A percentile compares a stretch with the other conserved stretches of the same genome.
These are phyloP conservation scores for Oreortyx pictus DNA, from an alignment of 2,797 vertebrate species.

Conservation along the genomic window DNA sequence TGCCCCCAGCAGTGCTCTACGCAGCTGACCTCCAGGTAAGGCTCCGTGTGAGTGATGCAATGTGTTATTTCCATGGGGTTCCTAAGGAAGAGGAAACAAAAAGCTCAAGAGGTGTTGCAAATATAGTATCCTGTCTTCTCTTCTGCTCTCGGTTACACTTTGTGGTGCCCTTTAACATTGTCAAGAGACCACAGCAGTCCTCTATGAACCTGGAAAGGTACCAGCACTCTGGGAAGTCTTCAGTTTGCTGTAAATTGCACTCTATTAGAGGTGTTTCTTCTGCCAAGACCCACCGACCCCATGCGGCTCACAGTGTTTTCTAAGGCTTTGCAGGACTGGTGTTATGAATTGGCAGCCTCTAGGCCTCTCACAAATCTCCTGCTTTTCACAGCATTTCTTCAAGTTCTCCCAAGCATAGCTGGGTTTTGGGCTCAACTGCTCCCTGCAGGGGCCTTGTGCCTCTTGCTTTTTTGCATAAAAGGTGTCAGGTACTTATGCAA, in stretches of 20 bases:
- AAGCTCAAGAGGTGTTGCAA: background rate
- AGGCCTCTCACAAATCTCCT: background rate
- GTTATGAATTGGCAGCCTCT: background rate
- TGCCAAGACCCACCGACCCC: conserved; percentile 9
- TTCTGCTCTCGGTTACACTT: background rate
- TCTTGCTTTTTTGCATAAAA: background rate
- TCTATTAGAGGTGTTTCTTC: background rate
- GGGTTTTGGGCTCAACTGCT: background rate
- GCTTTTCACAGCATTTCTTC: background rate
- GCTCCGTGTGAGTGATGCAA: accelerated
- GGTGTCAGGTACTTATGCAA: background rate
- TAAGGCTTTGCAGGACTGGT: background rate
- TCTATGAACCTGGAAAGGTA: conserved; percentile 16
- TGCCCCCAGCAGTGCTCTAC: accelerated
- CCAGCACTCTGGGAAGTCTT: background rate
- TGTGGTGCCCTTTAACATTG: background rate
- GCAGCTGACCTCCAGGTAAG: accelerated
- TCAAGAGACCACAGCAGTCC: background rate
- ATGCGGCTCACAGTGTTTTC: background rate
- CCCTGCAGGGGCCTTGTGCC: background rate
- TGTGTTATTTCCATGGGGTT: accelerated
- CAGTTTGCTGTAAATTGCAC: background rate
- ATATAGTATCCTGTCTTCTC: background rate
- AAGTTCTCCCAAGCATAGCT: accelerated
- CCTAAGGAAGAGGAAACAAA: background rate